These are phyloP conservation scores for Melanotaenia trifasciata DNA, from an alignment of 2,797 vertebrate species.

Conservation along the genomic window DNA sequence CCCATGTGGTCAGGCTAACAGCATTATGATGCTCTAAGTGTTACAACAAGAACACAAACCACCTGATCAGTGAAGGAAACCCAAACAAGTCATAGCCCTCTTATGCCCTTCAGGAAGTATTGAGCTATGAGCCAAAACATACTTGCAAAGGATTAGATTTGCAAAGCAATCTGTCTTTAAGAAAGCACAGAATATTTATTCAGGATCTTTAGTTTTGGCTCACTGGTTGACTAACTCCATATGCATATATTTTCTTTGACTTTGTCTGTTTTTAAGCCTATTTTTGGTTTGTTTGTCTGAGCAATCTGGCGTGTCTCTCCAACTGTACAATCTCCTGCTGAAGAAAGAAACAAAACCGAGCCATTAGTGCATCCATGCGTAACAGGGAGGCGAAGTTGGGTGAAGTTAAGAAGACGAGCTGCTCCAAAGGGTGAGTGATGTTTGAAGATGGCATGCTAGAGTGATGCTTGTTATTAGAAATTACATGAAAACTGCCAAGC, in stretches of 20 bases:
- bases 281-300: slow-evolving; percentile 46
- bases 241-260: slow-evolving; percentile 38
- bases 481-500: slow-evolving; percentile 39
- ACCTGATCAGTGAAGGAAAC: slow-evolving; percentile 33
- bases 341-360: slow-evolving; percentile 11
- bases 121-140: slow-evolving; percentile 22
- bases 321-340: slow-evolving; percentile 13
- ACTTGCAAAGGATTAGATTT: slow-evolving; percentile 22
- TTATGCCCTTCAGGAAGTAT: slow-evolving; percentile 32
- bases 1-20: slow-evolving; percentile 26
- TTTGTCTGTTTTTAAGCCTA: slow-evolving; percentile 36
- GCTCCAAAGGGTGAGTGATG: slow-evolving; percentile 28
- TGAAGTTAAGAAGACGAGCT: slow-evolving; percentile 16
- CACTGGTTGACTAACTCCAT: slow-evolving; percentile 34
- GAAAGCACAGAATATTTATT: slow-evolving; percentile 40
- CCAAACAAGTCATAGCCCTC: slow-evolving; percentile 14
- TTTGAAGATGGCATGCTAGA: slow-evolving; percentile 33
- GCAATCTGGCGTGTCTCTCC: slow-evolving; percentile 37
- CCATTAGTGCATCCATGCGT: slow-evolving; percentile 20
- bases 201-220: slow-evolving; percentile 16
- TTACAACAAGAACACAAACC: slow-evolving; percentile 26
- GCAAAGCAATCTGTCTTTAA: slow-evolving; percentile 20
- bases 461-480: slow-evolving; percentile 47
- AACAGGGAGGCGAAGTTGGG: slow-evolving; percentile 22
- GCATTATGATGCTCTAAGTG: slow-evolving; percentile 23